Base-by-base conservation (phyloP, 2,797 vertebrate species). In the Arnoldichthys spilopterus region DNA sequence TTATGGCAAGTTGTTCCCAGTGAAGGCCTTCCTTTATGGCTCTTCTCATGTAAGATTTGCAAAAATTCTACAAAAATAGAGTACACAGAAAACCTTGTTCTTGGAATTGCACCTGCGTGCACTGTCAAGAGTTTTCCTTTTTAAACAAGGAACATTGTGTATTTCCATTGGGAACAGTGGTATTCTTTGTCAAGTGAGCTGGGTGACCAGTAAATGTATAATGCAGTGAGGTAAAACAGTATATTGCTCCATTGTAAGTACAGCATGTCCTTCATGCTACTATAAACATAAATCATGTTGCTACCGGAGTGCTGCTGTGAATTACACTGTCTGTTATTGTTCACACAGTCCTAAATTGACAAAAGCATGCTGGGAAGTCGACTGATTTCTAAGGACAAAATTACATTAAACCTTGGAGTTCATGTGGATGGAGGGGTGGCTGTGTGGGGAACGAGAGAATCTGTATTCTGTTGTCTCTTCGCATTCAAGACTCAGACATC, bases 401-500 rank as follows among this genome's bases (percentile, higher is more conserved):
- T 34, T 74, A 30, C 53, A 80, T 61, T 49, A 64, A 82, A 76
- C 26, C 47, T 64, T 56, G 54, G 26, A 74, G 16, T n/a, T 62
- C 22, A 71, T 37, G 47, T 81, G 56, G 85, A 83, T 2, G 28
- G 30, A 11, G 30, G 28, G 15, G 82, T 88, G 84, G 81, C 81
- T 86, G 87, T 3, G 34, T 37, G 43, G 85, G 77, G 72, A 59
- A 84, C 74, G 85, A 67, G 82, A 81, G 69, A 74, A 81, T 45
- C 43, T 88, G 87, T 92, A 90, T 93, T 91, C 86, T 88, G 32
- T 77, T 89, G 85, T 58, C 43, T 80, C 82, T 79, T 81, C 4
- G 64, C 76, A 76, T 88, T 89, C 81, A 63, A 84, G 87, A 86
- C 87, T 87, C 89, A 90, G 87, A 86, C 88, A 90, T 91, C 89